Conservation (phyloP, 2,113 vertebrate genomes). For the Heterocephalus glaber region DNA sequence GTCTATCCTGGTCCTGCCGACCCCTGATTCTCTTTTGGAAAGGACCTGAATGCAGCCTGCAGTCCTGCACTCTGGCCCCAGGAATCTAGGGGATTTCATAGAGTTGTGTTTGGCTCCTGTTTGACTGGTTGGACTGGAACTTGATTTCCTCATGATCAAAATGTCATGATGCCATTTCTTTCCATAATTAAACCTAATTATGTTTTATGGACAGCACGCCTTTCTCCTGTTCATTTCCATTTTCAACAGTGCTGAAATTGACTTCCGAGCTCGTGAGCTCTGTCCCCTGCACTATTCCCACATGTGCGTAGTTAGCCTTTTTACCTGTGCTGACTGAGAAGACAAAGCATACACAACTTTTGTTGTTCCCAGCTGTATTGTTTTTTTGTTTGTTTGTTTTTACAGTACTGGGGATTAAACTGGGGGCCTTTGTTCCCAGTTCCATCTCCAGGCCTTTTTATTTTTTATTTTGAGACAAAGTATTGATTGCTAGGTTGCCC, state of each 20-base stretch:
- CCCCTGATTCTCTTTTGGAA: neutral
- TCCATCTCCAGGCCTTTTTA: neutral
- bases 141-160: neutral
- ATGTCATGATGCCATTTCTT: neutral
- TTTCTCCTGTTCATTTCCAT: neutral
- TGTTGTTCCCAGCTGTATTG: neutral
- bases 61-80: neutral
- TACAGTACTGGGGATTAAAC: neutral
- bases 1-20: neutral
- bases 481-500: neutral
- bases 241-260: neutral
- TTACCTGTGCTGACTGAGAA: neutral
- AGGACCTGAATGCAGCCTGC: neutral
- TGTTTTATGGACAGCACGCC: constrained; percentile 32
- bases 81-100: neutral
- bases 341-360: neutral
- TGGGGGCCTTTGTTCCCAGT: neutral
- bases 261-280: neutral
- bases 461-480: neutral
- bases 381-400: neutral
- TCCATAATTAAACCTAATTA: neutral
- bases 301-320: neutral
- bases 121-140: neutral
- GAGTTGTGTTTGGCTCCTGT: neutral
- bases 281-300: neutral